Evolutionary conservation across 1,140 invertebrate genomes (phyloP), one percentile per base, ranked within the genome.

Genomic region (Hydropsyche tenuis): DNA sequence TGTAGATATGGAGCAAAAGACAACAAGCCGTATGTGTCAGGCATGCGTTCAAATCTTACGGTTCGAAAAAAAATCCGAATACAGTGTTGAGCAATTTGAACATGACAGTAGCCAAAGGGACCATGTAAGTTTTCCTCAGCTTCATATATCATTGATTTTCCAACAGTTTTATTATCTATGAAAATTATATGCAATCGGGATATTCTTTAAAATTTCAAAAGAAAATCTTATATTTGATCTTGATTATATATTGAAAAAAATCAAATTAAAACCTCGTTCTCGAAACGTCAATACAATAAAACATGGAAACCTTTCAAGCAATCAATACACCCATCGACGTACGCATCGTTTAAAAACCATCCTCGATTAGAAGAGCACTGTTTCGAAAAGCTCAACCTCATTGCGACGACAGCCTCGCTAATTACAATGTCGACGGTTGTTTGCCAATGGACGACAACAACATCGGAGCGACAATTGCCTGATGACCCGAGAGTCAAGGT

Each of bases 61-160:
- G 94, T 51, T 91, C 90, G 79, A 93, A 91, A 80, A 93, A 91
- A 79, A 90, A 91, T 72, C 91, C 92, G 16, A 91, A 93, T 79
- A 90, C 92, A 53, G 94, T 96, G 25, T 86, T 97, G 56, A 91
- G 91, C 77, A 93, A 94, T 78, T 88, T 96, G 20, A 93, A 92
- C 83, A 94, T 96, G 92, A 95, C 93, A 45, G 94, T 97, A 48
- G 91, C 92, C 56, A 95, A 95, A 83, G 94, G 95, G 74, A 93
- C 93, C 56, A 96, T 96, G 93, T 95, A 85, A 94, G 93, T 91
- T 37, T 37, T n/a, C n/a, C n/a, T n/a, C n/a, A n/a, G n/a, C n/a
- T n/a, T n/a, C n/a, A n/a, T n/a, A n/a, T n/a, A n/a, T n/a, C n/a
- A n/a, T n/a, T n/a, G n/a, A n/a, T n/a, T n/a, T n/a, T n/a, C n/a